Evolutionary conservation across 2,888 invertebrate genomes (phyloP), one percentile per base, ranked within the genome.

Genomic region (Lasioglossum villosulum): DNA sequence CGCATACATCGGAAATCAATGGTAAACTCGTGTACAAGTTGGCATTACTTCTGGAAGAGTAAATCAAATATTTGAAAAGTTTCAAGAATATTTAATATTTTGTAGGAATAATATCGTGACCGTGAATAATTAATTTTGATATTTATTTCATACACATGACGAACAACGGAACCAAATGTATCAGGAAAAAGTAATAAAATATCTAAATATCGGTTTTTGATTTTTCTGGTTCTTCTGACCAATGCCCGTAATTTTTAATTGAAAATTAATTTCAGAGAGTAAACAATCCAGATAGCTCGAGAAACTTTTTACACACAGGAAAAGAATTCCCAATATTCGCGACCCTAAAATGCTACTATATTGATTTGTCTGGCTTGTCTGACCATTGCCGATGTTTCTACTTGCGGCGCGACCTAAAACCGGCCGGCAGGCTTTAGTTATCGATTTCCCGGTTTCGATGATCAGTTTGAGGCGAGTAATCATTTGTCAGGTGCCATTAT

Each of bases 401-500:
- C 59, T 59, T 30, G 59, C 59, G 27, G 10, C 59, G 27, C 12
- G 27, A 27, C 27, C 12, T 27, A 59, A 59, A 59, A 27, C 59
- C 12, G 16, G 14, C 27, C 27, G 27, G 5, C 3, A 14, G 59
- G 10, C 16, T 30, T 63, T 63, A 30, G 30, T 16, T 63, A 63
- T 63, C 63, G 30, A 63, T 30, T 63, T 30, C 16, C 63, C 16
- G 6, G 30, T 63, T 63, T 63, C 63, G 63, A 30, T 63, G 63
- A 16, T 63, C 14, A 6, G 16, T 30, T 63, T 63, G 16, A 16
- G 16, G 16, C 63, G 63, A 63, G 30, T 63, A 16, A 63, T 30
- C 63, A 30, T 63, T 63, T 63, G 63, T 63, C 63, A 63, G 63
- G 30, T 63, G 30, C 30, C 30, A 63, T 63, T 63, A 63, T 16